phyloP scores from a whole-genome alignment of 2,797 vertebrate species.

The Anas georgica region DNA sequence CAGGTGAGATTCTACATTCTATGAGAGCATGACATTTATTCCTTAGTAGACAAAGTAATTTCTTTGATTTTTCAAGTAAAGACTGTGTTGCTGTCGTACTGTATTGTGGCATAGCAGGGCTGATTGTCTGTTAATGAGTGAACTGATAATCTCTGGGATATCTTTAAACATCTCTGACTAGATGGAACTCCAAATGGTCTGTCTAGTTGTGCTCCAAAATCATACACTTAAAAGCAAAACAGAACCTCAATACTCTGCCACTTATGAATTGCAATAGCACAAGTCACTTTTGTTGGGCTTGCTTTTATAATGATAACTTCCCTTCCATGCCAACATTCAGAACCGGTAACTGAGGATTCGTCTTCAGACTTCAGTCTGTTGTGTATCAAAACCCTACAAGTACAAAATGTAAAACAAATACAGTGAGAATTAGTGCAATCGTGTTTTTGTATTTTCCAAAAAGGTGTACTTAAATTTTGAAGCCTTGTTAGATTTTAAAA shows the following conservation, averaged over 20 bases:
- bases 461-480: background rate
- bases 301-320: background rate
- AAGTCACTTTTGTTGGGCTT: background rate
- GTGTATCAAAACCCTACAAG: background rate
- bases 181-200: background rate
- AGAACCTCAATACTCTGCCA: background rate
- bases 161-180: background rate
- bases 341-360: background rate
- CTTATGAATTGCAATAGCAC: background rate
- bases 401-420: background rate
- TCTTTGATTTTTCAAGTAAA: background rate
- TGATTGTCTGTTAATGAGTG: background rate
- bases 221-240: background rate
- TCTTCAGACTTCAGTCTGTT: background rate
- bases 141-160: background rate
- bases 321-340: background rate
- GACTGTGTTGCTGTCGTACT: rapidly evolving
- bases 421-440: background rate
- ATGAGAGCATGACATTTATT: background rate
- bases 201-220: background rate
- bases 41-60: rapidly evolving
- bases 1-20: background rate
- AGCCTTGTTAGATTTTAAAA: background rate
- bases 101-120: background rate
- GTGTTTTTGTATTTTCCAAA: background rate